These are phyloP conservation scores for Dendroctonus valens DNA, from an alignment of 1,140 invertebrate species.

Conservation along the genomic window DNA sequence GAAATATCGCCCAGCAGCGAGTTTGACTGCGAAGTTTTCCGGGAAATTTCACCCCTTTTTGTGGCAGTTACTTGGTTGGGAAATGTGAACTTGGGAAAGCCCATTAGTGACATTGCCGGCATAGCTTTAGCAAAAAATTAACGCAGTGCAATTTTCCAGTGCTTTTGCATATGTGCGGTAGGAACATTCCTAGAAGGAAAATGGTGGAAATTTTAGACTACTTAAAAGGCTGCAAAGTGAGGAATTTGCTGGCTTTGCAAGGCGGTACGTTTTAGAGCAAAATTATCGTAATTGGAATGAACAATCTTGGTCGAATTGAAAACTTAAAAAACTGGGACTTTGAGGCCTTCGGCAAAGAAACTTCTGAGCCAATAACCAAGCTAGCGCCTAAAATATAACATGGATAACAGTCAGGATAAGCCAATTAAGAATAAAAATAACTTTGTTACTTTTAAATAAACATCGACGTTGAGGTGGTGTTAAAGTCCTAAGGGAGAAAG, in stretches of 20 bases:
- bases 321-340: no score
- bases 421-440: no score
- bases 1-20: constrained; percentile 36
- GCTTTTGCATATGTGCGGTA: constrained; percentile 41
- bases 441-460: no score
- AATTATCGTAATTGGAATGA: no score
- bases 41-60: constrained; percentile 27
- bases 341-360: no score
- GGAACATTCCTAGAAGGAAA: constrained; percentile 33
- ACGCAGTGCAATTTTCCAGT: constrained; percentile 25
- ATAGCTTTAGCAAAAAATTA: constrained; percentile 35
- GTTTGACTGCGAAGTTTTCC: constrained; percentile 22
- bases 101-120: constrained; percentile 27
- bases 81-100: constrained; percentile 17
- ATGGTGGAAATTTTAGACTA: constrained; percentile 36
- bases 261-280: constrained; percentile 37
- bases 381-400: no score
- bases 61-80: constrained; percentile 42
- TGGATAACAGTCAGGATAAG: no score
- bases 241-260: constrained; percentile 44
- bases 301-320: no score
- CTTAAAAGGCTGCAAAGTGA: constrained; percentile 35
- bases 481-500: no score
- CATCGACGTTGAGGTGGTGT: no score
- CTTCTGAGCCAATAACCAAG: no score